These are phyloP conservation scores for Aleiodes testaceus DNA, from an alignment of 2,888 invertebrate genomes.

Conservation along the genomic window DNA sequence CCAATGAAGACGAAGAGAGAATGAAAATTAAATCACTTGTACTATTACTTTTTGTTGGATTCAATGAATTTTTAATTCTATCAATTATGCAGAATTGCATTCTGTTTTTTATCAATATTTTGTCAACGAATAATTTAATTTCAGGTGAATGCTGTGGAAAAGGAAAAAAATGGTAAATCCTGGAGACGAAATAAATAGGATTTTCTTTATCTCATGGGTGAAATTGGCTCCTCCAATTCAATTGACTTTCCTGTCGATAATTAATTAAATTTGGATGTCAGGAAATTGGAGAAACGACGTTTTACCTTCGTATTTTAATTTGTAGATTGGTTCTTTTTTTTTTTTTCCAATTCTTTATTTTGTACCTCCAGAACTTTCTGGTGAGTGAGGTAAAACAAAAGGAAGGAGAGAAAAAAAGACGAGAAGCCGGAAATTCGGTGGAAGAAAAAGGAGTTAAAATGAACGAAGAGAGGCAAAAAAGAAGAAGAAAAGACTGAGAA, in stretches of 20 bases:
- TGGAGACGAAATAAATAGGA: conserved; percentile 33
- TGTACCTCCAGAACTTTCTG: background rate
- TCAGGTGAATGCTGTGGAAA: too few relatives aligned
- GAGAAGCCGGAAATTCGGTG: conserved; percentile 31
- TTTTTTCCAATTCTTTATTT: conserved; percentile 16
- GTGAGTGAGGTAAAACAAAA: conserved; percentile 36
- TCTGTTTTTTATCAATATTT: background rate
- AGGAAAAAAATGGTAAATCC: too few relatives aligned
- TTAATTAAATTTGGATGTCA: conserved; percentile 43
- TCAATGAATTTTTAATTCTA: too few relatives aligned
- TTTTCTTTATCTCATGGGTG: conserved; percentile 16
- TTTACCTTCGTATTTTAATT: conserved; percentile 35
- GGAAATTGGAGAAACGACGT: conserved; percentile 36
- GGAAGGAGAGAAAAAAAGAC: conserved; percentile 38
- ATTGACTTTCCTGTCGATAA: conserved; percentile 41
- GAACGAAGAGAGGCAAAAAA: conserved; percentile 28
- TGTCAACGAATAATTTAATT: background rate
- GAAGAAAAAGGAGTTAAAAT: conserved; percentile 21
- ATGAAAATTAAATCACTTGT: too few relatives aligned
- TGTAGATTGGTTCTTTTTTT: conserved; percentile 23
- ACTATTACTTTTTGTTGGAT: too few relatives aligned
- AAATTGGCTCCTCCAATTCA: conserved; percentile 25
- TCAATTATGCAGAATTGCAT: too few relatives aligned
- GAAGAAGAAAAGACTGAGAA: conserved; percentile 27
- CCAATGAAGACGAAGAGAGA: too few relatives aligned